Evolutionary conservation across 2,888 invertebrate species (phyloP).

Genomic region (Scaptomyza tumidula): DNA sequence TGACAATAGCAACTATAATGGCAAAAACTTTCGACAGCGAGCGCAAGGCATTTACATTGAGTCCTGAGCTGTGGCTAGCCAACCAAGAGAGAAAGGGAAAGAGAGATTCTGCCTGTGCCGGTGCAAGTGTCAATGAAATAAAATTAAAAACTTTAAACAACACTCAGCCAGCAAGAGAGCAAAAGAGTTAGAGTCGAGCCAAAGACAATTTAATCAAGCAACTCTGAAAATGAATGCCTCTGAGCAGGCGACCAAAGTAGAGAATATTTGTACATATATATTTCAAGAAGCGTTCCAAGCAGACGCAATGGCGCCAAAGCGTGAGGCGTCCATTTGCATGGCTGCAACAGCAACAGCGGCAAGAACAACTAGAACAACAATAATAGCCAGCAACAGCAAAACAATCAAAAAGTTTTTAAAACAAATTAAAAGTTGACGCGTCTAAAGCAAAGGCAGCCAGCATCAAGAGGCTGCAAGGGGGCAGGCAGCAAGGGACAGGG

Average conservation of each 20-base stretch:
- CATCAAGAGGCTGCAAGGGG: neutral
- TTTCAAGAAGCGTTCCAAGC: slow-evolving; percentile 24
- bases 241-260: slow-evolving; percentile 19
- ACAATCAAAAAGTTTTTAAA: slow-evolving; percentile 80
- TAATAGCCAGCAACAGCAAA: slow-evolving; percentile 45
- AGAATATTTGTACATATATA: slow-evolving; percentile 2
- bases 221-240: slow-evolving; percentile 72
- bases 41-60: slow-evolving; percentile 16
- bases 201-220: slow-evolving; percentile 73
- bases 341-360: slow-evolving; percentile 34
- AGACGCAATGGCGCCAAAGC: slow-evolving; percentile 48
- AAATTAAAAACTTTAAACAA: slow-evolving; percentile 77
- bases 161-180: slow-evolving; percentile 18
- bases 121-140: slow-evolving; percentile 71
- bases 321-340: slow-evolving; percentile 66
- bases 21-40: slow-evolving; percentile 33
- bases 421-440: slow-evolving; percentile 78
- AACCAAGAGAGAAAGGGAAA: neutral
- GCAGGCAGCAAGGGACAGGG: neutral
- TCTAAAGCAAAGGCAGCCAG: slow-evolving; percentile 30
- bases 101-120: slow-evolving; percentile 11
- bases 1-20: slow-evolving; percentile 36
- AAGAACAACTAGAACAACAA: slow-evolving; percentile 20
- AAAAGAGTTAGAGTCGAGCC: slow-evolving; percentile 3
- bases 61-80: slow-evolving; percentile 9